These are phyloP conservation scores for Okamejei kenojei DNA, from an alignment of 2,797 vertebrate species.

Conservation along the genomic window DNA sequence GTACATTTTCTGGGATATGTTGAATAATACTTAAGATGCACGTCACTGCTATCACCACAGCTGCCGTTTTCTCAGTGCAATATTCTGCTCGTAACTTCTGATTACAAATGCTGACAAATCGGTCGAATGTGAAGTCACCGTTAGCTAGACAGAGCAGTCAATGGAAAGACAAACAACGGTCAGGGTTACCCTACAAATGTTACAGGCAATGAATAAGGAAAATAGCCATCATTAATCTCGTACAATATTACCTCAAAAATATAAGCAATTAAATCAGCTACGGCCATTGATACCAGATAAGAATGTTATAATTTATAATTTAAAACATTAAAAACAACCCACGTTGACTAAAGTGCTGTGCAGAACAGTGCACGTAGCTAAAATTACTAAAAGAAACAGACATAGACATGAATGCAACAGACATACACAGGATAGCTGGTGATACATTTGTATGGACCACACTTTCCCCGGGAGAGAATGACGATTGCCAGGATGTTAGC, in stretches of 20 bases:
- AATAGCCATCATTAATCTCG: not conserved
- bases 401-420: too few species aligned
- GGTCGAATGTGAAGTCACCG: not conserved
- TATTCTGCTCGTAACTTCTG: not conserved
- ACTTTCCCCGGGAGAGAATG: not conserved
- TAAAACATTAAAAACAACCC: too few species aligned
- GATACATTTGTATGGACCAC: not conserved
- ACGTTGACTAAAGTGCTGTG: too few species aligned
- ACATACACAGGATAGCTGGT: not conserved
- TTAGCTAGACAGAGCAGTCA: not conserved
- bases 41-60: not conserved
- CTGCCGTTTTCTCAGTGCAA: not conserved
- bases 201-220: not conserved
- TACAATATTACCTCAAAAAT: not conserved
- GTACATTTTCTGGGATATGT: not conserved
- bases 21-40: not conserved
- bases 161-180: not conserved
- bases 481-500: not conserved
- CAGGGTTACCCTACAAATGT: not conserved
- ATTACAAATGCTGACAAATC: not conserved
- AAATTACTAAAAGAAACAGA: too few species aligned
- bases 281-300: not conserved
- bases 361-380: too few species aligned
- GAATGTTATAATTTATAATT: too few species aligned
- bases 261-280: not conserved